Evolutionary conservation across 2,797 vertebrate species (phyloP), one percentile per base, ranked within the genome.

Genomic region (Sebastes paucispinis): DNA sequence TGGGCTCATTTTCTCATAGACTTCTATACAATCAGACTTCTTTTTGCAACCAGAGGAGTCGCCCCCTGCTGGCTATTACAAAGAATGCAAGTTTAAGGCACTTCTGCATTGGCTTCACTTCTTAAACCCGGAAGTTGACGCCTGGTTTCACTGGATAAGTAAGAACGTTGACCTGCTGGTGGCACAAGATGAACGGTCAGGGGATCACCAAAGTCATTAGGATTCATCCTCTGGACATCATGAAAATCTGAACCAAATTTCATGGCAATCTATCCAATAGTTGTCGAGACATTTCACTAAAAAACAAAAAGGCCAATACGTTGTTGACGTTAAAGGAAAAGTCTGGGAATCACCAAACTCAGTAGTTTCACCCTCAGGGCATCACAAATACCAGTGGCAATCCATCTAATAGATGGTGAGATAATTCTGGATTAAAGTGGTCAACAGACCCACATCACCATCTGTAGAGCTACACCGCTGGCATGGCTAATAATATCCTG

Each of bases 401-500:
- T 27, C 16, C 29, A 20, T 31, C 18, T 4, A 31, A 18, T 16
- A 34, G 29, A 55, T 34, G 8, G 2, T 55, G 31, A 34, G 5
- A 57, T n/a, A 31, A 31, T 27, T 14, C 47, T 64, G 43, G 31
- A 25, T 25, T 54, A 1, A 59, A 39, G 11, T 18, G 24, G 29
- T 12, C 13, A 36, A 20, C 13, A 11, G 5, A 4, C 10, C 6
- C 8, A 36, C 43, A n/a, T 36, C 1, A 0, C n/a, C 50, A 39
- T 64, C 52, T 73, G 73, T 9, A 22, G 54, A 70, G 60, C 25
- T n/a, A 6, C 66, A 43, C 54, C 1, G 3, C 36, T 27, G 18
- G 32, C 68, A 63, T 11, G n/a, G 57, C 65, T 69, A 31, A 60
- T 69, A 27, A 72, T 39, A 43, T 69, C 25, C 52, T 68, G 29